A percentile compares a stretch with the other conserved stretches of the same genome.
These are phyloP conservation scores for Melanotaenia maccullochi DNA, from an alignment of 2,797 vertebrate genomes.

Conservation along the genomic window DNA sequence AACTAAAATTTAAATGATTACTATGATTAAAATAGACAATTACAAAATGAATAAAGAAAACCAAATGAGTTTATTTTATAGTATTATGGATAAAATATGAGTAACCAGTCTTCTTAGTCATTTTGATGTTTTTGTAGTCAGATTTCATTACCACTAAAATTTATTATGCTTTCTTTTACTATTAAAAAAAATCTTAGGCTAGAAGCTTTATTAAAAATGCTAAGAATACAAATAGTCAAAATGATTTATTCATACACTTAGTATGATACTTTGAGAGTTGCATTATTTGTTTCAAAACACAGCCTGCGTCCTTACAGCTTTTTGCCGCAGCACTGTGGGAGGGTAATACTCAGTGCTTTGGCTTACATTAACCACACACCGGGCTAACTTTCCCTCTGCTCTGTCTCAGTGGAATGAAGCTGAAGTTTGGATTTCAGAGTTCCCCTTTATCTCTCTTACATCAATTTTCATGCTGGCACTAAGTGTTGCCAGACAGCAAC, in stretches of 20 bases:
- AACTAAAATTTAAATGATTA: conserved; percentile 48
- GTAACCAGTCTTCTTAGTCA: conserved; percentile 37
- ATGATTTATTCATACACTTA: conserved; percentile 74
- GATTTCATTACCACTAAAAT: conserved; percentile 44
- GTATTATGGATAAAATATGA: conserved; percentile 45
- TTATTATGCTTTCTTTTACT: conserved; percentile 45
- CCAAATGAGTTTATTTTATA: conserved; percentile 29
- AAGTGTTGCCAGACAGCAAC: conserved; percentile 82
- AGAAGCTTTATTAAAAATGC: conserved; percentile 51
- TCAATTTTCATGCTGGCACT: conserved; percentile 81
- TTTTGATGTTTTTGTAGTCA: conserved; percentile 53
- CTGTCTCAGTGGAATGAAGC: conserved; percentile 81
- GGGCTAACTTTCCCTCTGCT: conserved; percentile 78
- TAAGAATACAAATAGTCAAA: conserved; percentile 58
- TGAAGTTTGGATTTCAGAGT: conserved; percentile 81
- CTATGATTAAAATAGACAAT: conserved; percentile 61
- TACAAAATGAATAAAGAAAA: conserved; percentile 49
- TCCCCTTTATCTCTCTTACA: conserved; percentile 82
- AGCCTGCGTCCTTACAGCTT: conserved; percentile 63
- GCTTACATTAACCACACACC: conserved; percentile 83
- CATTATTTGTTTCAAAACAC: conserved; percentile 78
- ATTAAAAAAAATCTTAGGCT: conserved; percentile 44
- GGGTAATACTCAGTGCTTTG: conserved; percentile 82
- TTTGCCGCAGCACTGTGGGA: conserved; percentile 75
- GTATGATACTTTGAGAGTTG: conserved; percentile 52